These are phyloP conservation scores for Struthidea cinerea DNA, from an alignment of 2,113 vertebrate genomes.

Conservation along the genomic window DNA sequence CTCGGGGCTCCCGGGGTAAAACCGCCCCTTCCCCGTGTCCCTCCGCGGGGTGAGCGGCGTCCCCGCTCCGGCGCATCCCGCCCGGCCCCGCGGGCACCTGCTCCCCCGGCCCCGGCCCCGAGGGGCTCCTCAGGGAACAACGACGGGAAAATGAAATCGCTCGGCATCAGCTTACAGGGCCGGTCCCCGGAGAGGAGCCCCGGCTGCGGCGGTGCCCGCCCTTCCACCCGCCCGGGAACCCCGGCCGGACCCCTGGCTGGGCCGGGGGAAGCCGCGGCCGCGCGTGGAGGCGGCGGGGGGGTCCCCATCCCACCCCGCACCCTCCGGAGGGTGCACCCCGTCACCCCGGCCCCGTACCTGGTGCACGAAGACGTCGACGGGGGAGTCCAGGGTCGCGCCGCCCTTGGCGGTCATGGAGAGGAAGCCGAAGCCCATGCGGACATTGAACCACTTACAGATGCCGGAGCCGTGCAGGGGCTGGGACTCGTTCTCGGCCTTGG, in stretches of 20 bases:
- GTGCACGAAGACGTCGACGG: slow-evolving; percentile 97
- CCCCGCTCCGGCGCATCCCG: rapidly evolving
- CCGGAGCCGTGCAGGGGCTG: slow-evolving; percentile 83
- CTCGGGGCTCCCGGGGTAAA: not conserved
- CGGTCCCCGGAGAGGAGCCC: not conserved
- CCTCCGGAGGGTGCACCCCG: no score
- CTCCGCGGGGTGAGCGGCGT: not conserved
- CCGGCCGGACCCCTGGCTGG: not conserved
- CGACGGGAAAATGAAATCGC: not conserved
- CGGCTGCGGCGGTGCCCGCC: not conserved
- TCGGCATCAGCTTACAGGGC: not conserved
- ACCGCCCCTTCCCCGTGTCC: not conserved
- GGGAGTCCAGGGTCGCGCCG: slow-evolving; percentile 85
- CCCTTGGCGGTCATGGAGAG: slow-evolving; percentile 93
- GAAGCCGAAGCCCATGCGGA: slow-evolving; percentile 98
- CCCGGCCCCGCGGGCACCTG: not conserved
- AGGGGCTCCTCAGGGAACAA: not conserved
- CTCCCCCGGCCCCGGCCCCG: not conserved
- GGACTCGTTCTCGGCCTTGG: slow-evolving; percentile 68
- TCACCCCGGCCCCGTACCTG: slow-evolving; percentile 84
- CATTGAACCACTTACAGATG: slow-evolving; percentile 98
- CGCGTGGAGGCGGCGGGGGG: rapidly evolving
- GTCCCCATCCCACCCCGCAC: not conserved
- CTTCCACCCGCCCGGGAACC: not conserved
- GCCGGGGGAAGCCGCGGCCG: not conserved